Evolutionary conservation across 2,888 invertebrate genomes (phyloP).

Genomic region (Tiphia femorata): DNA sequence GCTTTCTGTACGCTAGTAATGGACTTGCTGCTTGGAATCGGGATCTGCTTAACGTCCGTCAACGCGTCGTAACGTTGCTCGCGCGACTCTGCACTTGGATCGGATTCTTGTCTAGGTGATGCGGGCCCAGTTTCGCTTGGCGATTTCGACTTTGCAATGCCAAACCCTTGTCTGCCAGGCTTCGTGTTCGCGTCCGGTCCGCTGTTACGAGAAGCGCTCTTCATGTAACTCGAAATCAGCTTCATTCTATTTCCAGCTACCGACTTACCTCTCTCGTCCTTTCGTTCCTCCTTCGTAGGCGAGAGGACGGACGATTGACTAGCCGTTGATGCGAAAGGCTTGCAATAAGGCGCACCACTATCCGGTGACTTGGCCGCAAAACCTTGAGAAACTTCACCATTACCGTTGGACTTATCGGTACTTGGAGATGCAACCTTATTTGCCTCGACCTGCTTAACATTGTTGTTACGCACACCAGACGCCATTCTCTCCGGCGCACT

Average conservation of each 20-base stretch:
- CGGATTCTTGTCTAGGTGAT: conserved; percentile 34
- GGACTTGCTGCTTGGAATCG: conserved; percentile 22
- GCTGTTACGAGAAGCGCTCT: conserved; percentile 36
- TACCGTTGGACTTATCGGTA: conserved; percentile 48
- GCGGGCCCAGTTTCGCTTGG: too few species aligned
- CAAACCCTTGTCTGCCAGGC: too few species aligned
- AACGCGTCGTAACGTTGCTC: conserved; percentile 48
- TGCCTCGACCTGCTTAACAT: conserved; percentile 23
- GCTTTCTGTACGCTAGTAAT: conserved; percentile 32
- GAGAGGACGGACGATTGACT: conserved; percentile 45
- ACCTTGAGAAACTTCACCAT: conserved; percentile 54
- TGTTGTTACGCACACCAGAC: conserved; percentile 8
- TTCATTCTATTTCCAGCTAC: conserved; percentile 50
- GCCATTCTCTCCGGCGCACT: conserved; percentile 27
- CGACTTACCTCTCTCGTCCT: conserved; percentile 44
- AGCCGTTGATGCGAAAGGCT: conserved; percentile 43
- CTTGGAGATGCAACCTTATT: conserved; percentile 35
- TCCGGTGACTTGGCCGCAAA: conserved; percentile 52
- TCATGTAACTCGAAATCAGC: conserved; percentile 46
- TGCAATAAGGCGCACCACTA: conserved; percentile 3
- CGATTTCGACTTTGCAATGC: conserved; percentile 20
- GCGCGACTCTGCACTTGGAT: conserved; percentile 27
- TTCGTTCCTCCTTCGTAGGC: conserved; percentile 33
- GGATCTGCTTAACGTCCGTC: conserved; percentile 17
- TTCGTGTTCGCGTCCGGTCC: conserved; percentile 17